A percentile compares a stretch with the other conserved stretches of the same genome.
Conservation (phyloP, 2,113 vertebrate species). For the Phodopus roborovskii region DNA sequence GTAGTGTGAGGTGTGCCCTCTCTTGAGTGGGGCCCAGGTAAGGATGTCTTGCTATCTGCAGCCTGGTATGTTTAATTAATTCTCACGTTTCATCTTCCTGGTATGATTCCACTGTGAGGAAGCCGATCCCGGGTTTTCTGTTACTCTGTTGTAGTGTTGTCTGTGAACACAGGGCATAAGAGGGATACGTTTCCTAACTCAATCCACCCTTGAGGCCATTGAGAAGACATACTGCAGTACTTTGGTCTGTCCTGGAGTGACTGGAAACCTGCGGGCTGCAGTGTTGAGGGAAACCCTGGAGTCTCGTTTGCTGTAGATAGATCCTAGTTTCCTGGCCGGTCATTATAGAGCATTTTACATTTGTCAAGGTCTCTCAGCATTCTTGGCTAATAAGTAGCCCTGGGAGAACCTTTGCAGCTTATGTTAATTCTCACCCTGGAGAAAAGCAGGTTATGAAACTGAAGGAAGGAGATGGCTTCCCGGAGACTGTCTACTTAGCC, state of each 20-base stretch:
- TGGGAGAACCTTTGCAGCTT: conserved; percentile 3
- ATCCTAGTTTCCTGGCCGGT: conserved; percentile 17
- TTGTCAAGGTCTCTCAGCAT: conserved; percentile 27
- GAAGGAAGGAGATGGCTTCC: not conserved
- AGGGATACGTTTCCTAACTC: conserved; percentile 57
- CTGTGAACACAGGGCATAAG: conserved; percentile 52
- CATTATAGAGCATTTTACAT: conserved; percentile 36
- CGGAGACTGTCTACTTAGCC: not conserved
- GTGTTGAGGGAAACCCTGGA: not conserved
- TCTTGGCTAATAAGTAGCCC: conserved; percentile 15
- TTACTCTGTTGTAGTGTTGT: conserved; percentile 51
- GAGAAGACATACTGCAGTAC: conserved; percentile 33
- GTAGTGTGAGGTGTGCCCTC: not conserved
- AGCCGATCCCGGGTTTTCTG: conserved; percentile 47
- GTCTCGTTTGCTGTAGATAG: not conserved
- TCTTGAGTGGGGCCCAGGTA: not conserved
- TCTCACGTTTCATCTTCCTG: not conserved
- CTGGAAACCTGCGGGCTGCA: not conserved
- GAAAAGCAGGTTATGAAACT: not conserved
- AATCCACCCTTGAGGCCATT: conserved; percentile 56
- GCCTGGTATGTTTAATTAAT: not conserved
- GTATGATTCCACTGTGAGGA: not conserved
- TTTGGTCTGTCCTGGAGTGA: not conserved
- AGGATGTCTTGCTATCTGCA: not conserved
- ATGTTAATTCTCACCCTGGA: conserved; percentile 9